phyloP scores from a whole-genome alignment of 2,888 invertebrate species.

The Dryobota labecula region DNA sequence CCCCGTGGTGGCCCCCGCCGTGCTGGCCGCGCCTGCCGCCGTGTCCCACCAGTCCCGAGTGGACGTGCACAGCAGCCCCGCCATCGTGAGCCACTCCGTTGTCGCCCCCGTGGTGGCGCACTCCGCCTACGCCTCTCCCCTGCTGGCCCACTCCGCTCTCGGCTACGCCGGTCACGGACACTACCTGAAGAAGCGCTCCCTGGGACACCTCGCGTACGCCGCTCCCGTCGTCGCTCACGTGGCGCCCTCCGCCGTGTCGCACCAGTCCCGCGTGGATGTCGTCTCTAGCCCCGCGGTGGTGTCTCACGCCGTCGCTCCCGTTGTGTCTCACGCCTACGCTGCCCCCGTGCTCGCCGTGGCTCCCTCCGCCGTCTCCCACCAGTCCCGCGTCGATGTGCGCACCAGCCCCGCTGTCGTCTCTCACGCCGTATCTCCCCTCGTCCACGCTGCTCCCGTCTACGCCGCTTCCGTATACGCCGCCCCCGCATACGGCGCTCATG shows the following conservation, averaged over 20 bases:
- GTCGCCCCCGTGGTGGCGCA: slow-evolving; percentile 54
- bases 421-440: slow-evolving; percentile 72
- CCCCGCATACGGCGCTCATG: slow-evolving; percentile 65
- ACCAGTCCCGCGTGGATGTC: slow-evolving; percentile 81
- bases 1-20: slow-evolving; percentile 70
- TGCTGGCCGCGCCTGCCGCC: slow-evolving; percentile 67
- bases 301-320: slow-evolving; percentile 75
- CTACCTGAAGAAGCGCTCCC: slow-evolving; percentile 77
- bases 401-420: slow-evolving; percentile 71
- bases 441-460: slow-evolving; percentile 74
- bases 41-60: slow-evolving; percentile 82
- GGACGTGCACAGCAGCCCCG: slow-evolving; percentile 76
- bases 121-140: slow-evolving; percentile 62
- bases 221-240: slow-evolving; percentile 68
- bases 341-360: slow-evolving; percentile 73
- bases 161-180: slow-evolving; percentile 73
- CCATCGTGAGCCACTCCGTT: slow-evolving; percentile 70
- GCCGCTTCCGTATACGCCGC: slow-evolving; percentile 64
- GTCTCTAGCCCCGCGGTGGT: slow-evolving; percentile 72
- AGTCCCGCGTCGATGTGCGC: slow-evolving; percentile 78
- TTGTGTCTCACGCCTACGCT: slow-evolving; percentile 72
- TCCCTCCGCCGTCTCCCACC: slow-evolving; percentile 75
- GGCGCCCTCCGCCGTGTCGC: slow-evolving; percentile 87
- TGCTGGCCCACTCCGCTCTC: slow-evolving; percentile 62
- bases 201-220: slow-evolving; percentile 75